phyloP scores from a whole-genome alignment of 2,113 vertebrate genomes.

The Struthio camelus region DNA sequence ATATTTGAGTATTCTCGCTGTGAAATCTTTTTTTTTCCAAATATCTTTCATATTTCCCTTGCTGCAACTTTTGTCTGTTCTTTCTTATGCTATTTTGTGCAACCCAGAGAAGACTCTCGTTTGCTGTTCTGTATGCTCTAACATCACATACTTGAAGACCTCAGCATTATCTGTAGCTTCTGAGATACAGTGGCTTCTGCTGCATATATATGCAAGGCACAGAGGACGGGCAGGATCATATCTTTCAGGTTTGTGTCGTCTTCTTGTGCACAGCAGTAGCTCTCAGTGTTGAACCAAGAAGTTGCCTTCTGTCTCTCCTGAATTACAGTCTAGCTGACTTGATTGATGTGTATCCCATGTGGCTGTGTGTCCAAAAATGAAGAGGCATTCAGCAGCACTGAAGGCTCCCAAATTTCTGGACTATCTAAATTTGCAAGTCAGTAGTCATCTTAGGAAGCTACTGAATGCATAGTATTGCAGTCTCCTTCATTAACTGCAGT shows the following conservation, averaged over 20 bases:
- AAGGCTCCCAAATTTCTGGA: background rate
- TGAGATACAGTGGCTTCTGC: background rate
- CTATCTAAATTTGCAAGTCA: background rate
- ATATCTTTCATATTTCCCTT: background rate
- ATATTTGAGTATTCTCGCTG: background rate
- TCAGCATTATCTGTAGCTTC: background rate
- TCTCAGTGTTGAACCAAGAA: background rate
- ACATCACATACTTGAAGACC: rapidly evolving
- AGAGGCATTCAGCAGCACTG: background rate
- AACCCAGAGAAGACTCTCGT: background rate
- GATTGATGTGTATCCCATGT: background rate
- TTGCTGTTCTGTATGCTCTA: background rate
- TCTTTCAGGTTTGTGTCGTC: background rate
- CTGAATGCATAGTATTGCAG: background rate
- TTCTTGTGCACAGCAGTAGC: background rate
- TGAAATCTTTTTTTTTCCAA: rapidly evolving
- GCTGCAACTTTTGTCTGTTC: background rate
- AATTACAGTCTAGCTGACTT: background rate
- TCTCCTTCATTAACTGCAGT: background rate
- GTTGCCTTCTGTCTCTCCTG: background rate
- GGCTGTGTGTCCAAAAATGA: background rate
- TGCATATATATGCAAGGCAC: background rate
- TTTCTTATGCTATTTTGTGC: rapidly evolving
- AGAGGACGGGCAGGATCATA: background rate
- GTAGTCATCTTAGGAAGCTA: background rate